phyloP scores from a whole-genome alignment of 2,888 invertebrate genomes.

The Coelopa pilipes region DNA sequence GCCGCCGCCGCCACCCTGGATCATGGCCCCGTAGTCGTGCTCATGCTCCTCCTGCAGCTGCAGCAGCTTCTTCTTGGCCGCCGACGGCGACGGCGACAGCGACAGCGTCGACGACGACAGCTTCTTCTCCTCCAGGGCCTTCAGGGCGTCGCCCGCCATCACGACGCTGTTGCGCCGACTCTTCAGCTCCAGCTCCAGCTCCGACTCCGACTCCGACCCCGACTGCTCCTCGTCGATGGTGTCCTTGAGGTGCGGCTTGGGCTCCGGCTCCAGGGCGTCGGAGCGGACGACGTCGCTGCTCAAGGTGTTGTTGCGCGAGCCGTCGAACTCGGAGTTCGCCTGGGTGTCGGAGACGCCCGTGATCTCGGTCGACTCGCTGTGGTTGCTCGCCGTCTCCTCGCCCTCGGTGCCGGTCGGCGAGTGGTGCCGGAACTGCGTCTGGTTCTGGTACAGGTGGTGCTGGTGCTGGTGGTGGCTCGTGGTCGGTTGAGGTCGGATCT shows the following conservation, averaged over 20 bases:
- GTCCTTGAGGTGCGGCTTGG: neutral
- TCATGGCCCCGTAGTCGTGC: slow-evolving; percentile 55
- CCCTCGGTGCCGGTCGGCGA: slow-evolving; percentile 40
- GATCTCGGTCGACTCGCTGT: slow-evolving; percentile 65
- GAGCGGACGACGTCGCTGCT: slow-evolving; percentile 49
- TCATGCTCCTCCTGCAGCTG: slow-evolving; percentile 37
- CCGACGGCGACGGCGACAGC: slow-evolving; percentile 29
- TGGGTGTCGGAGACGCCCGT: slow-evolving; percentile 63
- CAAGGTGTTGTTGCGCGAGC: slow-evolving; percentile 57
- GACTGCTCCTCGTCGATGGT: slow-evolving; percentile 1
- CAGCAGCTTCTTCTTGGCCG: slow-evolving; percentile 37
- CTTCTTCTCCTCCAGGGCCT: neutral
- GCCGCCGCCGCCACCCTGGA: too few relatives aligned
- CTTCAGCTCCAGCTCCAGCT: neutral
- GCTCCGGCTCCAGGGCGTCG: slow-evolving; percentile 30
- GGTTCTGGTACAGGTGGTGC: slow-evolving; percentile 23
- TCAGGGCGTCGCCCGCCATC: too few relatives aligned
- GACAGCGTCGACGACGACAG: neutral
- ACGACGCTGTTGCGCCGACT: neutral
- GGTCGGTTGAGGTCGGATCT: slow-evolving; percentile 1
- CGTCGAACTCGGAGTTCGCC: slow-evolving; percentile 56
- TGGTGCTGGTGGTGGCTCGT: slow-evolving; percentile 30
- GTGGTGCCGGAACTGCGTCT: slow-evolving; percentile 34
- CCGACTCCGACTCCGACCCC: neutral
- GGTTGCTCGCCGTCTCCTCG: slow-evolving; percentile 63